Percentiles rank a stretch among this genome's conserved stretches.
These are phyloP conservation scores for Silurus asotus DNA, from an alignment of 2,113 vertebrate species.

Conservation along the genomic window DNA sequence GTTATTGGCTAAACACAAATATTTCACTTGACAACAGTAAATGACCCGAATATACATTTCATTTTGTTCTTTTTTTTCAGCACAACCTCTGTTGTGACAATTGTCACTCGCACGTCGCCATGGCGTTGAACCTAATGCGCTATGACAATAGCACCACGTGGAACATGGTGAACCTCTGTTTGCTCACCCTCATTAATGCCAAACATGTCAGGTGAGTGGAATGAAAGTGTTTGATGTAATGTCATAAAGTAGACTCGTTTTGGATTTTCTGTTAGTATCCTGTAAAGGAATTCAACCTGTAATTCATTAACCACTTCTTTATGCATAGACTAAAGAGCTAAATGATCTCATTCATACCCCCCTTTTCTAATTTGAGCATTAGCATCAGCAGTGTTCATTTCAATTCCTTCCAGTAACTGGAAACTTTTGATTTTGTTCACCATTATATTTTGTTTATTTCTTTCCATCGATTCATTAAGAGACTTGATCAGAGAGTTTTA, in stretches of 20 bases:
- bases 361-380: too few species aligned
- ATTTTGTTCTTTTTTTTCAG: slow-evolving; percentile 63
- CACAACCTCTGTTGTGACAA: slow-evolving; percentile 99
- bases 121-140: slow-evolving; percentile 95
- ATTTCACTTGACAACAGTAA: background rate
- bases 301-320: too few species aligned
- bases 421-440: too few species aligned
- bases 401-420: too few species aligned
- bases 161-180: slow-evolving; percentile 97
- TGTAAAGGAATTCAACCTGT: background rate
- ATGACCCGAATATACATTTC: background rate
- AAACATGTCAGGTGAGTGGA: slow-evolving; percentile 87
- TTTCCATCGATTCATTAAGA: too few species aligned
- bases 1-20: background rate
- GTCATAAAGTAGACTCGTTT: background rate
- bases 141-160: slow-evolving; percentile 93
- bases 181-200: slow-evolving; percentile 83
- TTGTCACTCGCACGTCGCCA: slow-evolving; percentile 95
- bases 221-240: background rate
- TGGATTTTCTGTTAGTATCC: background rate
- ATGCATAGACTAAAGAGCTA: too few species aligned
- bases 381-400: too few species aligned
- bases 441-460: too few species aligned
- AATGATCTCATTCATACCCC: too few species aligned
- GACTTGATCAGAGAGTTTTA: too few species aligned